Conservation (phyloP, 2,888 invertebrate genomes). For the Chymomyza fuscimana region DNA sequence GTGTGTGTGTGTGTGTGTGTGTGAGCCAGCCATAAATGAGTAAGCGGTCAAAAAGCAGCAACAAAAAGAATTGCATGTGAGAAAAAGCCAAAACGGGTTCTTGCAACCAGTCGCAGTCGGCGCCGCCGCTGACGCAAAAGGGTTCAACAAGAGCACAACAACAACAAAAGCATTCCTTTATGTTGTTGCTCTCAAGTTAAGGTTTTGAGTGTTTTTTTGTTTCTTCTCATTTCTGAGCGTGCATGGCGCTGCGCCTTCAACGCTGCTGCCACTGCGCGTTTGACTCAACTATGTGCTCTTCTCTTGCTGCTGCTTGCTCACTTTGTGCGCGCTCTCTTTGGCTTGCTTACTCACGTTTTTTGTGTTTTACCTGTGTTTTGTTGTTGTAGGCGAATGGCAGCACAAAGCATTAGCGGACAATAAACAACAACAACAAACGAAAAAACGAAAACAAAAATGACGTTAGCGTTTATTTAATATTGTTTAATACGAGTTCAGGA, state of each 20-base stretch:
- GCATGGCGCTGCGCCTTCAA: not conserved
- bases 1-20: not conserved
- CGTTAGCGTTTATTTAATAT: constrained; percentile 49
- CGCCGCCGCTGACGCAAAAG: constrained; percentile 33
- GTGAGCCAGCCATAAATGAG: constrained; percentile 15
- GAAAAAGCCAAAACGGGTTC: constrained; percentile 60
- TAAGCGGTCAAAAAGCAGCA: constrained; percentile 9
- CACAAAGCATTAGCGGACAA: constrained; percentile 46
- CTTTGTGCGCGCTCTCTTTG: constrained; percentile 10
- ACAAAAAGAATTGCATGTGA: constrained; percentile 59
- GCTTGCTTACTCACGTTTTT: constrained; percentile 10
- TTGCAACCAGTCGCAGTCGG: constrained; percentile 52
- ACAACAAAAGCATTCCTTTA: constrained; percentile 16
- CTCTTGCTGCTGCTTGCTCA: constrained; percentile 3
- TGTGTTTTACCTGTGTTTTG: constrained; percentile 48
- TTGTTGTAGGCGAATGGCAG: constrained; percentile 50
- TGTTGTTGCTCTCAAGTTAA: not conserved
- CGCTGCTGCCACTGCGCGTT: not conserved
- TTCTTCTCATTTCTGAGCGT: constrained; percentile 23
- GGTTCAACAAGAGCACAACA: constrained; percentile 44
- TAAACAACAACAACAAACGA: too few species aligned
- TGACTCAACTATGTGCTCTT: not conserved
- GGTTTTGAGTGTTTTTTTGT: constrained; percentile 21
- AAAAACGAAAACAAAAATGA: constrained; percentile 36
- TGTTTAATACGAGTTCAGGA: too few species aligned